Evolutionary conservation across 2,113 vertebrate genomes (phyloP).

Genomic region (Laticauda laticaudata): DNA sequence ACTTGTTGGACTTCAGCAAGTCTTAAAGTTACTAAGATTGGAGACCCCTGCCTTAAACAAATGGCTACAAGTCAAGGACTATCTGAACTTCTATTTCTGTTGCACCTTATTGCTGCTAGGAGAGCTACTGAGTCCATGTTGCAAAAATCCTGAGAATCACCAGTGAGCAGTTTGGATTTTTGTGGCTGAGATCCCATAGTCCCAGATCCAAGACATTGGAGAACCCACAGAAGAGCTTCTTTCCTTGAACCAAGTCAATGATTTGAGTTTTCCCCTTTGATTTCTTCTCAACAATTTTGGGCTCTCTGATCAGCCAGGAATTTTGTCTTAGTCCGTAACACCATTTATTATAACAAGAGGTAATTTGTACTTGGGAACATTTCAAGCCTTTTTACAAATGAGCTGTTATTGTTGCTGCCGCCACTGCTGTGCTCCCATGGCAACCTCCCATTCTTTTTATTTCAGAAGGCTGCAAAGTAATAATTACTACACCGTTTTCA

Average conservation of each 20-base stretch:
- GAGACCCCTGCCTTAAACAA: too few species aligned
- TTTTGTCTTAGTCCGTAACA: background rate
- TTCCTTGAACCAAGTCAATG: background rate
- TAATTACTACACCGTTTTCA: constrained; percentile 59
- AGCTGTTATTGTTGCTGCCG: constrained; percentile 54
- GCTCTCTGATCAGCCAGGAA: background rate
- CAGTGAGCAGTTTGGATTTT: background rate
- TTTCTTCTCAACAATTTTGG: background rate
- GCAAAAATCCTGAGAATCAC: background rate
- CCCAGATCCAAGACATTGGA: background rate
- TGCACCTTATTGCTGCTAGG: background rate
- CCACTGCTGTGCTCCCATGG: constrained; percentile 66
- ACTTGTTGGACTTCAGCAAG: too few species aligned
- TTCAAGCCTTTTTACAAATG: constrained; percentile 32
- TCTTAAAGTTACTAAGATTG: too few species aligned
- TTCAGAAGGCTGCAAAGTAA: constrained; percentile 46
- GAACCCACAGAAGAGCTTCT: background rate
- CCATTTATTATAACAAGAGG: background rate
- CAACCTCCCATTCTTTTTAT: constrained; percentile 62
- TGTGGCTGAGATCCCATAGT: background rate
- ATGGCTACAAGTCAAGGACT: too few species aligned
- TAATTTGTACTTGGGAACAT: constrained; percentile 46
- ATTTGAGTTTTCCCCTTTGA: background rate
- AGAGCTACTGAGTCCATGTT: background rate
- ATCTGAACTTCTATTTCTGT: background rate